These are phyloP conservation scores for Phylloscopus trochilus DNA, from an alignment of 2,113 vertebrate genomes.

Conservation along the genomic window DNA sequence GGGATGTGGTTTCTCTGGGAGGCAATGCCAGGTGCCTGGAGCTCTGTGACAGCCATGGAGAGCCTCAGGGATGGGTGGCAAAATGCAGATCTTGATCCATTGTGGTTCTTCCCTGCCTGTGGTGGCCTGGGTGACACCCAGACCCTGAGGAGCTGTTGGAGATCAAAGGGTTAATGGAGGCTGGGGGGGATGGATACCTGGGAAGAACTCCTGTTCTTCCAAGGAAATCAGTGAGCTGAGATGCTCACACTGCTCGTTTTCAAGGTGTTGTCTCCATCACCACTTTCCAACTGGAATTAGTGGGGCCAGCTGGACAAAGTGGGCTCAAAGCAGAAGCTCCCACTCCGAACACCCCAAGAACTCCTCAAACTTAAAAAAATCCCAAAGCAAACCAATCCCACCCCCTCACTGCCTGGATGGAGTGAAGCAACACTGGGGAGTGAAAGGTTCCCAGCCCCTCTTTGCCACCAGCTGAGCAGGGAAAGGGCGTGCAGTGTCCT, in stretches of 20 bases:
- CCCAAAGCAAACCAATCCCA: not conserved
- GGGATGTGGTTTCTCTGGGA: not conserved
- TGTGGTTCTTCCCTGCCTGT: not conserved
- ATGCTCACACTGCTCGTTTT: not conserved
- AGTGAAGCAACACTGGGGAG: fast-evolving
- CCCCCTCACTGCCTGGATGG: not conserved
- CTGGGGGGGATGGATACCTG: not conserved
- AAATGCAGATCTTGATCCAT: fast-evolving
- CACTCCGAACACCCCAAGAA: not conserved
- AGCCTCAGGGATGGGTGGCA: not conserved
- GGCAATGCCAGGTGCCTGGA: not conserved
- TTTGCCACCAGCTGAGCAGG: not conserved
- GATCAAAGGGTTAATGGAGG: not conserved
- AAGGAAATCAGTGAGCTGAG: not conserved
- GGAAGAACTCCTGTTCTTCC: not conserved
- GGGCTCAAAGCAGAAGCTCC: not conserved
- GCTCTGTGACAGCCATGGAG: not conserved
- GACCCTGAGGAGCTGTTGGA: not conserved
- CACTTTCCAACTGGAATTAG: not conserved
- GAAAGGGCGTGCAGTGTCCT: not conserved
- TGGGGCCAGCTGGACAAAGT: too few species aligned
- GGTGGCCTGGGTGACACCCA: not conserved
- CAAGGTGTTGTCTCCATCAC: not conserved
- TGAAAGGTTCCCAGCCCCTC: not conserved
- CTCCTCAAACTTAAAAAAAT: not conserved